These are phyloP conservation scores for Tinamus major DNA, from an alignment of 2,797 vertebrate species.

Conservation along the genomic window DNA sequence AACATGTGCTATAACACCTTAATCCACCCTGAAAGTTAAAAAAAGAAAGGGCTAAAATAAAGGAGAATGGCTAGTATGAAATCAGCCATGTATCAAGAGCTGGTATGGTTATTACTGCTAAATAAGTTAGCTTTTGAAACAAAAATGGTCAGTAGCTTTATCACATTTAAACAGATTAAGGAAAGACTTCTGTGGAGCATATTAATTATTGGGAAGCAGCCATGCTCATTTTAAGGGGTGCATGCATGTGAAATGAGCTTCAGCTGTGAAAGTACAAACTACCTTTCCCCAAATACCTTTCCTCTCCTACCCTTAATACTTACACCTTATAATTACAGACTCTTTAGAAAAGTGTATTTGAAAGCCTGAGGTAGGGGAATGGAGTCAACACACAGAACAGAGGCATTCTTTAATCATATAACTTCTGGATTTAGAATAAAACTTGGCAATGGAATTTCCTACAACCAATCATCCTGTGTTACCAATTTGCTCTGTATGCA, in stretches of 20 bases:
- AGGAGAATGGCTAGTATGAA: neutral
- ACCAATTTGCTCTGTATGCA: neutral
- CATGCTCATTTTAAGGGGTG: neutral
- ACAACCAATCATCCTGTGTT: neutral
- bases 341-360: neutral
- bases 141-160: neutral
- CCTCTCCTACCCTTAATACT: neutral
- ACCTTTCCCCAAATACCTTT: neutral
- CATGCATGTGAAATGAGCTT: neutral
- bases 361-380: neutral
- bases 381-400: rapidly evolving
- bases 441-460: neutral
- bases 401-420: neutral
- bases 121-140: neutral
- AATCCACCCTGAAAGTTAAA: neutral
- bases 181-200: neutral
- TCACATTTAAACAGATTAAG: conserved; percentile 5
- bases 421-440: neutral
- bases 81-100: neutral
- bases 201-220: neutral
- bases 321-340: neutral
- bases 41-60: neutral
- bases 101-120: neutral
- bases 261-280: neutral
- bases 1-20: neutral